These are phyloP conservation scores for Camelus bactrianus DNA, from an alignment of 2,113 vertebrate genomes.

Conservation along the genomic window DNA sequence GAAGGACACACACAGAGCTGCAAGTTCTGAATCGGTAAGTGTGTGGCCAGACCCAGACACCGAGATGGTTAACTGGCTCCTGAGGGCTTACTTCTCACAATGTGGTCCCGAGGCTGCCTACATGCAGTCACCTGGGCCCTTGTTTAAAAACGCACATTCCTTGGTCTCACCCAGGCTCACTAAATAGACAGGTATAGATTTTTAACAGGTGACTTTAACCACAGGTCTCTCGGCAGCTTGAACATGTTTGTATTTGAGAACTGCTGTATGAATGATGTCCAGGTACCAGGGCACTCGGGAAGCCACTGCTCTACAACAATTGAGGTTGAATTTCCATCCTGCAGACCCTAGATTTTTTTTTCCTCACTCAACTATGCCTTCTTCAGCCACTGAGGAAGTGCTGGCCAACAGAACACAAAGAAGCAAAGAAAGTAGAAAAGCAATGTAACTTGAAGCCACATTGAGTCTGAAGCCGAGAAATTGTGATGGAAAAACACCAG, in stretches of 20 bases:
- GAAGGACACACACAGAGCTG: neutral
- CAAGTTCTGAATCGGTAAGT: neutral
- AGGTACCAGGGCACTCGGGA: accelerated
- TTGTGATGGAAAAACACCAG: conserved; percentile 61
- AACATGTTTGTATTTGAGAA: neutral
- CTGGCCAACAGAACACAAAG: conserved; percentile 63
- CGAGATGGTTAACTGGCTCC: neutral
- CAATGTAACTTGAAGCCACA: conserved; percentile 25
- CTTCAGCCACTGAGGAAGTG: neutral
- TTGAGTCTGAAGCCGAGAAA: conserved; percentile 45
- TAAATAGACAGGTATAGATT: neutral
- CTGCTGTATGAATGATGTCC: neutral
- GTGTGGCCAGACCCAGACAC: neutral
- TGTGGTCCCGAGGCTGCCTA: neutral
- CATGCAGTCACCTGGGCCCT: neutral
- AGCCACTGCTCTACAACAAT: neutral
- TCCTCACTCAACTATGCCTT: conserved; percentile 41
- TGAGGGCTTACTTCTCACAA: neutral
- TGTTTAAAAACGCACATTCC: neutral
- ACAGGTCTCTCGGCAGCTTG: neutral
- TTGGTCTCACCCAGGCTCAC: neutral
- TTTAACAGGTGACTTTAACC: neutral
- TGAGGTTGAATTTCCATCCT: neutral
- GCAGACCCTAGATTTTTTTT: neutral
- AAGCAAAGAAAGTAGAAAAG: conserved; percentile 62